A percentile compares a stretch with the other conserved stretches of the same genome.
Evolutionary conservation across 2,888 invertebrate species (phyloP).

Genomic region (Oscheius onirici): DNA sequence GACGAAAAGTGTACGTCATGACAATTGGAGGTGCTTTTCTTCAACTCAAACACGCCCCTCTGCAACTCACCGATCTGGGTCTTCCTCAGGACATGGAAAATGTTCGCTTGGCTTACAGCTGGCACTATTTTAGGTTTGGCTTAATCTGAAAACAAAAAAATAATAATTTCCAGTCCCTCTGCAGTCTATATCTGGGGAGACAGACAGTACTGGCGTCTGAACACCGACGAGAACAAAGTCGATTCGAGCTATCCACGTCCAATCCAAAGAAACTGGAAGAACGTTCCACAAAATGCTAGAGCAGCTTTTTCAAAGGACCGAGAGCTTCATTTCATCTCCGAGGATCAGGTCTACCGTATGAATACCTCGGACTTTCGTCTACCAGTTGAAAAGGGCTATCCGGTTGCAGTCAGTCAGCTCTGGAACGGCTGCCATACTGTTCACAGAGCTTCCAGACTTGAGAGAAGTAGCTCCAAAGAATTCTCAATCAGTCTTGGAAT

Average conservation of each 20-base stretch:
- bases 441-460: background rate
- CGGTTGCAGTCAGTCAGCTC: conserved; percentile 1
- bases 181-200: conserved; percentile 27
- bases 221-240: background rate
- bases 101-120: conserved; percentile 23
- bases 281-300: conserved; percentile 9
- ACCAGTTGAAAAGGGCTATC: conserved; percentile 14
- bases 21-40: background rate
- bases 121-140: conserved; percentile 25
- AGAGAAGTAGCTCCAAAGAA: background rate
- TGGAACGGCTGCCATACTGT: background rate
- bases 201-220: conserved; percentile 22
- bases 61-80: conserved; percentile 9
- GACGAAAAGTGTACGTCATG: conserved; percentile 18
- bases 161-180: conserved; percentile 4
- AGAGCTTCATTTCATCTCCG: conserved; percentile 26
- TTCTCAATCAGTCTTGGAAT: too few species aligned
- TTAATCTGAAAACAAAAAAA: background rate
- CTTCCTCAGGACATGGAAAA: background rate
- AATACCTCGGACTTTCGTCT: conserved; percentile 23
- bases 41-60: conserved; percentile 28
- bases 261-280: conserved; percentile 19
- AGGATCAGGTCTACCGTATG: conserved; percentile 26
- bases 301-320: conserved; percentile 23
- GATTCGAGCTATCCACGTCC: conserved; percentile 30